Evolutionary conservation across 2,113 vertebrate species (phyloP).

Genomic region (Ochotona curzoniae): DNA sequence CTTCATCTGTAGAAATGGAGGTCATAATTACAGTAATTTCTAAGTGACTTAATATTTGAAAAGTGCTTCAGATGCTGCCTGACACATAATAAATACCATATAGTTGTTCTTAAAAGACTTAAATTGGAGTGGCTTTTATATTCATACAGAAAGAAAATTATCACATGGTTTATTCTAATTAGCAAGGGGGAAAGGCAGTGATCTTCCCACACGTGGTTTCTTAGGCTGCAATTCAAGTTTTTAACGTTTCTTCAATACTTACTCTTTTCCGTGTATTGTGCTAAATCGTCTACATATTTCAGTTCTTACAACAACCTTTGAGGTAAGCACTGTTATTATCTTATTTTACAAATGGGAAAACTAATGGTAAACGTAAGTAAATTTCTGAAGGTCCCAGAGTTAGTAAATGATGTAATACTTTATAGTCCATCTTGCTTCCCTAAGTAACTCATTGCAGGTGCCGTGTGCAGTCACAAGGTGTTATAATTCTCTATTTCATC

Average conservation of each 20-base stretch:
- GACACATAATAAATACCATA: neutral
- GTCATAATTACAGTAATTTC: neutral
- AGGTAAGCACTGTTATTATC: neutral
- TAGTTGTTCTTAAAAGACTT: neutral
- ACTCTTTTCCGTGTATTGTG: neutral
- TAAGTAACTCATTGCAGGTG: neutral
- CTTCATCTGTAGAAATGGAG: neutral
- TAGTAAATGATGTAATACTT: neutral
- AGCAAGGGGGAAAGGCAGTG: neutral
- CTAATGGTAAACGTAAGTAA: neutral
- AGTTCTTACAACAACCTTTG: neutral
- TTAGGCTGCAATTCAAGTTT: neutral
- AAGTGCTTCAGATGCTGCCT: neutral
- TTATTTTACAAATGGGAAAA: slow-evolving; percentile 28
- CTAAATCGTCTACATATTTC: neutral
- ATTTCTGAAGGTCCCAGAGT: neutral
- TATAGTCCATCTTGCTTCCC: neutral
- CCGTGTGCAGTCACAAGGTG: neutral
- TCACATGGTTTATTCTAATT: neutral
- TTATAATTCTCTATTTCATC: neutral
- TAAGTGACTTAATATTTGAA: neutral
- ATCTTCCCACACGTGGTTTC: neutral
- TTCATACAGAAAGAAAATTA: slow-evolving; percentile 1
- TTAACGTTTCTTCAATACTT: neutral
- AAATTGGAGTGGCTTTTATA: neutral